Evolutionary conservation across 2,797 vertebrate genomes (phyloP), one percentile per base, ranked within the genome.

Genomic region (Onychomys leucogaster): DNA sequence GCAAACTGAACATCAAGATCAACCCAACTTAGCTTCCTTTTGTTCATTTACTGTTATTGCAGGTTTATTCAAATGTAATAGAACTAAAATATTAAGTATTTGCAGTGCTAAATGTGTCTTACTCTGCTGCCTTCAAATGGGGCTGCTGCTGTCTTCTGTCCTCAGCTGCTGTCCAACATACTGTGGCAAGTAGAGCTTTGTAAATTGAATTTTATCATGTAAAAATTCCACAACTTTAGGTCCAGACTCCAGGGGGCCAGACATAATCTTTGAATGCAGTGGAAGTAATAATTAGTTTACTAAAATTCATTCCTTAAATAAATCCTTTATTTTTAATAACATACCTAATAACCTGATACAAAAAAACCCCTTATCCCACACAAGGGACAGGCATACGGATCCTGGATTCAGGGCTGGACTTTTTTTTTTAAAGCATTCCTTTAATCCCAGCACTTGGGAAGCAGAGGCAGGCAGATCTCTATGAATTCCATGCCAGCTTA

Each of bases 201-300:
- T 94, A 81, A 97, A 57, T 17, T 52, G 67, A 71, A 69, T 87
- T 96, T 93, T 71, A 84, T 92, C 61, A 43, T 21, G n/a, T 69
- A 37, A 90, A 89, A 84, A 76, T 83, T 69, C 32, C 80, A 55
- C 41, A 88, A 5, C 46, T 27, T 32, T 16, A 55, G 61, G 90
- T 85, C 59, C 46, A 94, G 0, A 52, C 29, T 83, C 57, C 17
- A 32, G 55, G 85, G 87, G 93, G 61, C 43, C 37, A 32, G 23
- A 19, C 27, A 43, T 59, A 80, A 90, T 57, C 82, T 16, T 41
- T 73, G 71, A 94, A 49, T 80, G 5, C 11, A 82, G 71, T 91
- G 29, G 3, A 85, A 84, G 3, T 43, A 89, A 43, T 91, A 84
- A 88, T 78, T 71, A 71, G 43, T 90, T 95, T 90, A 67, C 63